Evolutionary conservation across 2,888 invertebrate species (phyloP).

Genomic region (Rhopalosiphum nymphaeae): DNA sequence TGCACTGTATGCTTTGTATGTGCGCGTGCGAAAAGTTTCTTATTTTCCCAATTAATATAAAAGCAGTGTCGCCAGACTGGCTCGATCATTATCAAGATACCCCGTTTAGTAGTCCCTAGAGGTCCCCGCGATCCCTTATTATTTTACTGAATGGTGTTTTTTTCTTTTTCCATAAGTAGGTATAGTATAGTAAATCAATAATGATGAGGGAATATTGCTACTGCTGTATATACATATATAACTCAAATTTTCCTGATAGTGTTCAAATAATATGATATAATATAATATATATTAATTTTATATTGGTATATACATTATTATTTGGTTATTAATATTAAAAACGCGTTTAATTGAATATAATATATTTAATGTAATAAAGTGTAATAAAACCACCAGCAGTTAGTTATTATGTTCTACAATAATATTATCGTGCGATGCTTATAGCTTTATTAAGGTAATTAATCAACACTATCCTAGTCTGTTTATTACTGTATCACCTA

Average conservation of each 20-base stretch:
- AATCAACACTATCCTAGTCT: not conserved
- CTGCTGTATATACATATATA: not conserved
- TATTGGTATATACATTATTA: not conserved
- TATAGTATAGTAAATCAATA: conserved; percentile 40
- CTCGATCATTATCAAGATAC: conserved; percentile 56
- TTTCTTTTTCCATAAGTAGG: not conserved
- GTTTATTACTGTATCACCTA: not conserved
- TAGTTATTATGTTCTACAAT: not conserved
- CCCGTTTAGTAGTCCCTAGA: conserved; percentile 58
- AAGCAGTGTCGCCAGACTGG: conserved; percentile 64
- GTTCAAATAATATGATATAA: not conserved
- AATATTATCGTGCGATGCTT: not conserved
- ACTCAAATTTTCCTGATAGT: not conserved
- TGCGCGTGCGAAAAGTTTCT: conserved; percentile 58
- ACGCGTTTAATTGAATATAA: not conserved
- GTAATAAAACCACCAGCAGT: not conserved
- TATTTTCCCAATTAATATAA: conserved; percentile 64
- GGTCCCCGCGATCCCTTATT: conserved; percentile 43
- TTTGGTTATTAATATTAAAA: not conserved
- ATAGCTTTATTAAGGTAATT: not conserved
- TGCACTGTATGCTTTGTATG: conserved; percentile 31
- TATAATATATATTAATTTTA: not conserved
- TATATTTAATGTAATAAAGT: not conserved
- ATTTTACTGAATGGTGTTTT: conserved; percentile 39
- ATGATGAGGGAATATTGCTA: conserved; percentile 19